A percentile compares a stretch with the other conserved stretches of the same genome.
Evolutionary conservation across 2,113 vertebrate species (phyloP).

Genomic region (Myocastor coypus): DNA sequence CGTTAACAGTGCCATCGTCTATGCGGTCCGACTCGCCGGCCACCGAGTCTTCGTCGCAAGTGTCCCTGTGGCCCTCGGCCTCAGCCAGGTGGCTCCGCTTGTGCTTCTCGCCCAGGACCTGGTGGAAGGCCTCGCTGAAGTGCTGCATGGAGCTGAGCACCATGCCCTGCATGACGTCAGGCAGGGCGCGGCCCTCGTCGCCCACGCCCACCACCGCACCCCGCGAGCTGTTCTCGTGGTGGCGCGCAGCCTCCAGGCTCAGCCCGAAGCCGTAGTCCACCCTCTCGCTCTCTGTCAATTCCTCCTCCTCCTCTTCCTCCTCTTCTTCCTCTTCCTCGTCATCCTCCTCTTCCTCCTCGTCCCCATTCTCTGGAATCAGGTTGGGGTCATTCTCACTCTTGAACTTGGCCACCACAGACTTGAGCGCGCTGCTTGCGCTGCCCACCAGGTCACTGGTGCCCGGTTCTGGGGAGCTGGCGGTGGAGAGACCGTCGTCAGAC

Average conservation of each 20-base stretch:
- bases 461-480: constrained; percentile 97
- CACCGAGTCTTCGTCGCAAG: constrained; percentile 95
- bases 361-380: constrained; percentile 95
- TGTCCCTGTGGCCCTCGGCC: constrained; percentile 94
- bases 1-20: constrained; percentile 95
- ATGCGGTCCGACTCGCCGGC: constrained; percentile 95
- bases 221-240: constrained; percentile 94
- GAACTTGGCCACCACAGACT: constrained; percentile 98
- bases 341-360: constrained; percentile 97
- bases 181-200: constrained; percentile 93
- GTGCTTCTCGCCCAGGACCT: constrained; percentile 93
- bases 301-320: constrained; percentile 97
- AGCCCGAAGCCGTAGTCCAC: constrained; percentile 96
- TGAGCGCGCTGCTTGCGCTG: constrained; percentile 97
- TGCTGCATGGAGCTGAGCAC: constrained; percentile 99
- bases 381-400: constrained; percentile 94
- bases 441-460: constrained; percentile 97
- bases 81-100: constrained; percentile 96
- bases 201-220: constrained; percentile 82
- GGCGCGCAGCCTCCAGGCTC: constrained; percentile 94
- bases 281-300: constrained; percentile 91
- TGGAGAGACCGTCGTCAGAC: constrained; percentile 97
- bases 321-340: constrained; percentile 98
- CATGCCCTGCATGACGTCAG: constrained; percentile 98
- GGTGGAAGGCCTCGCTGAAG: constrained; percentile 98